Conservation (phyloP, 2,888 invertebrate genomes). For the Parnassius orleans region DNA sequence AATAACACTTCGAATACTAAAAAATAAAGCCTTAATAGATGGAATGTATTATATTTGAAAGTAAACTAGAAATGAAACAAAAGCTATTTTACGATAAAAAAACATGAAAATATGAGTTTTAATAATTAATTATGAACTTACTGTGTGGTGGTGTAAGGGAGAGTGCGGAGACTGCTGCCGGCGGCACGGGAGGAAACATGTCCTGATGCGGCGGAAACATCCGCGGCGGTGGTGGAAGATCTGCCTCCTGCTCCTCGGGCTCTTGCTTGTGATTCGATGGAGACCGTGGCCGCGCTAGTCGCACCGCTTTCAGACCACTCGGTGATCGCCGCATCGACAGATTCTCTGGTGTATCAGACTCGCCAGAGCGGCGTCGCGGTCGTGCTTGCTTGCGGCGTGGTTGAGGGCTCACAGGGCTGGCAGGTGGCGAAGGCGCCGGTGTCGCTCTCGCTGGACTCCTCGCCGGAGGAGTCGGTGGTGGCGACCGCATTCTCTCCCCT, state of each 20-base stretch:
- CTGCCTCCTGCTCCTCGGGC: conserved; percentile 66
- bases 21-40: too few species aligned
- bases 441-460: conserved; percentile 69
- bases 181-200: conserved; percentile 86
- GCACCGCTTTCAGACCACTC: conserved; percentile 65
- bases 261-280: conserved; percentile 66
- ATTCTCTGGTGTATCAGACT: conserved; percentile 82
- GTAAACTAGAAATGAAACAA: too few species aligned
- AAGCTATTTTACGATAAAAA: too few species aligned
- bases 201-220: conserved; percentile 81
- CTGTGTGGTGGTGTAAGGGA: conserved; percentile 92
- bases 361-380: conserved; percentile 91
- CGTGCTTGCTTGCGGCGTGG: conserved; percentile 92
- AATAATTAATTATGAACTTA: conserved; percentile 67
- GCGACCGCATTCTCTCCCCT: conserved; percentile 63
- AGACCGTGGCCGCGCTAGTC: conserved; percentile 60
- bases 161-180: conserved; percentile 86
- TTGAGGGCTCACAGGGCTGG: conserved; percentile 87
- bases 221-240: conserved; percentile 79
- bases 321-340: conserved; percentile 82
- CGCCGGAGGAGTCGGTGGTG: conserved; percentile 65
- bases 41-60: too few species aligned
- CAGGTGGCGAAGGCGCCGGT: conserved; percentile 70
- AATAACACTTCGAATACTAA: too few species aligned
- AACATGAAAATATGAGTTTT: neutral